These are phyloP conservation scores for Onychomys arenicola DNA, from an alignment of 2,797 vertebrate genomes.

Conservation along the genomic window DNA sequence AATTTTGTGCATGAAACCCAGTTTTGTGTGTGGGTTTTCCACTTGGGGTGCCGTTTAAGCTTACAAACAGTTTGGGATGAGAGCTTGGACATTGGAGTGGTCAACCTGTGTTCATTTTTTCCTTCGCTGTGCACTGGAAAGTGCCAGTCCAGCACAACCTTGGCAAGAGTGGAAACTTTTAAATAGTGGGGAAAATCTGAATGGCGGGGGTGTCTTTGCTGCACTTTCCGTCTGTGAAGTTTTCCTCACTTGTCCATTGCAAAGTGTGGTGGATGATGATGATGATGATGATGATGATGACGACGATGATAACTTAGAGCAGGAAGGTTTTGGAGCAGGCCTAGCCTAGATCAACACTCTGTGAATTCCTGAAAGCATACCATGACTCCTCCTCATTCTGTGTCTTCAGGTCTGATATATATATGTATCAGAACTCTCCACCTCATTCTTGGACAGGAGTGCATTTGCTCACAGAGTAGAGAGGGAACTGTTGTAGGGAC, in stretches of 20 bases:
- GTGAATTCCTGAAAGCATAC: background rate
- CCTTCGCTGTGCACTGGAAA: background rate
- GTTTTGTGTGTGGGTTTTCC: background rate
- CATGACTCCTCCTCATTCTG: background rate
- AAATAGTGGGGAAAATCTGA: background rate
- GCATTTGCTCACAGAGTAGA: background rate
- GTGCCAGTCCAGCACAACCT: background rate
- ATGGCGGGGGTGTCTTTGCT: background rate
- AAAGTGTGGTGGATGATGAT: background rate
- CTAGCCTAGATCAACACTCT: background rate
- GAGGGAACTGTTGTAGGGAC: background rate
- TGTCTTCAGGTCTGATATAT: background rate
- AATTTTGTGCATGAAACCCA: background rate
- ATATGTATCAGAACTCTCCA: fast-evolving
- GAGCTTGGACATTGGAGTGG: background rate
- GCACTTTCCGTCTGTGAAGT: background rate
- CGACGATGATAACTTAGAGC: background rate
- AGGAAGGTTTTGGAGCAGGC: background rate
- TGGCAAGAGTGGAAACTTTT: background rate
- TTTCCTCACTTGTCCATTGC: background rate
- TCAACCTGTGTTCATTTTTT: background rate
- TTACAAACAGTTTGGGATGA: background rate
- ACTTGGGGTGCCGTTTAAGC: background rate
- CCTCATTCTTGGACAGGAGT: background rate
- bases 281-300: background rate